Evolutionary conservation across 1,140 invertebrate species (phyloP).

Genomic region (Cardiocondyla obscurior): DNA sequence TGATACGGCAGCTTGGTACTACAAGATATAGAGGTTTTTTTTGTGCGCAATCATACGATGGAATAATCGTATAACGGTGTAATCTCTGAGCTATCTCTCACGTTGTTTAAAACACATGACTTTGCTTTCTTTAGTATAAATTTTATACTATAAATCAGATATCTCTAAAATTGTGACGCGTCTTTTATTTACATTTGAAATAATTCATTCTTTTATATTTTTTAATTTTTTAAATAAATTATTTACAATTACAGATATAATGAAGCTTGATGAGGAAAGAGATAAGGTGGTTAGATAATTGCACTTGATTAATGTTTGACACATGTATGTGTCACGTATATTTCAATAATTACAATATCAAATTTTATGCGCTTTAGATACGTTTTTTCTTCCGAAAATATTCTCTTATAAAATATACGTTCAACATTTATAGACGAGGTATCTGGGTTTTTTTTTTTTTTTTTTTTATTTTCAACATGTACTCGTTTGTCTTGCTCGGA

Average conservation of each 20-base stretch:
- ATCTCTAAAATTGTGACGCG: neutral
- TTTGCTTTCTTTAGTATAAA: neutral
- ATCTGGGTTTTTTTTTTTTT: too few species aligned
- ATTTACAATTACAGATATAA: neutral
- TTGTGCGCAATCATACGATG: neutral
- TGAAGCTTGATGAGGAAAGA: too few species aligned
- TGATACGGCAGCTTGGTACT: neutral
- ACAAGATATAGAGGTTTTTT: conserved; percentile 21
- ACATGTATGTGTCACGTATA: too few species aligned
- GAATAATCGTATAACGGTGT: neutral
- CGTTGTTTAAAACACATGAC: neutral
- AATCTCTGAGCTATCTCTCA: neutral
- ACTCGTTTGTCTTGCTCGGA: conserved; percentile 33
- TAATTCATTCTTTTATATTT: too few species aligned
- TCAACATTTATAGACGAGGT: conserved; percentile 12
- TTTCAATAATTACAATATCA: neutral
- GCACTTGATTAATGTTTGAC: too few species aligned
- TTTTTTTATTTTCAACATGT: conserved; percentile 6
- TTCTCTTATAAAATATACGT: neutral
- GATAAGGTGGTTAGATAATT: too few species aligned
- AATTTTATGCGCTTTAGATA: neutral
- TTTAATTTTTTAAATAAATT: neutral
- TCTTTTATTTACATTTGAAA: neutral
- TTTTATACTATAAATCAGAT: neutral
- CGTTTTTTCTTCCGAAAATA: neutral